A percentile compares a stretch with the other conserved stretches of the same genome.
These are phyloP conservation scores for Myopa tessellatipennis DNA, from an alignment of 2,888 invertebrate genomes.

Conservation along the genomic window DNA sequence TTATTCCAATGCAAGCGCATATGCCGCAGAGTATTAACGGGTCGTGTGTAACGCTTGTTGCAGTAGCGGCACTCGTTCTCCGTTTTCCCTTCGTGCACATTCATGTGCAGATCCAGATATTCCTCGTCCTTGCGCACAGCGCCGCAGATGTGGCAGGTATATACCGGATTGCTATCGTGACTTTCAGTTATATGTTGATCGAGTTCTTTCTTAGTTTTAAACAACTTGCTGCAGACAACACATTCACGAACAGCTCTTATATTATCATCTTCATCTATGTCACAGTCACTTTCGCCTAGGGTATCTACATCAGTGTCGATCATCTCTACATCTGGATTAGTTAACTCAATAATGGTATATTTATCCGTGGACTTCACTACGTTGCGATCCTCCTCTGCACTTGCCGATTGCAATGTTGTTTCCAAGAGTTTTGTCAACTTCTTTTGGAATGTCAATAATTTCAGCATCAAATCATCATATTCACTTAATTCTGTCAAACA, in stretches of 20 bases:
- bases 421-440: constrained; percentile 56
- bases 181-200: constrained; percentile 54
- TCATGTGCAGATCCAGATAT: constrained; percentile 65
- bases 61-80: constrained; percentile 65
- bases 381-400: constrained; percentile 36
- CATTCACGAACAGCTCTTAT: constrained; percentile 27
- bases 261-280: constrained; percentile 13
- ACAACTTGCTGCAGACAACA: constrained; percentile 20
- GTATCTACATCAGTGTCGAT: constrained; percentile 23
- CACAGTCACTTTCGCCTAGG: constrained; percentile 45
- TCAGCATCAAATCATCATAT: constrained; percentile 63
- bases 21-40: constrained; percentile 63
- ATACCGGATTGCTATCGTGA: constrained; percentile 50
- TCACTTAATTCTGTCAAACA: constrained; percentile 59
- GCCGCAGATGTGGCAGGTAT: constrained; percentile 60
- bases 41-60: constrained; percentile 60
- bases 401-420: constrained; percentile 49
- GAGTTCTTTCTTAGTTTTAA: constrained; percentile 23
- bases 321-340: constrained; percentile 38
- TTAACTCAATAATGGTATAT: constrained; percentile 23
- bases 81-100: constrained; percentile 63
- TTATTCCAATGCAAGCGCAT: constrained; percentile 66
- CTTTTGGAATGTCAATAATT: constrained; percentile 59
- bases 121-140: constrained; percentile 61
- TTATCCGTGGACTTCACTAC: constrained; percentile 36